Evolutionary conservation across 1,140 invertebrate genomes (phyloP).

Genomic region (Drosophila varians): DNA sequence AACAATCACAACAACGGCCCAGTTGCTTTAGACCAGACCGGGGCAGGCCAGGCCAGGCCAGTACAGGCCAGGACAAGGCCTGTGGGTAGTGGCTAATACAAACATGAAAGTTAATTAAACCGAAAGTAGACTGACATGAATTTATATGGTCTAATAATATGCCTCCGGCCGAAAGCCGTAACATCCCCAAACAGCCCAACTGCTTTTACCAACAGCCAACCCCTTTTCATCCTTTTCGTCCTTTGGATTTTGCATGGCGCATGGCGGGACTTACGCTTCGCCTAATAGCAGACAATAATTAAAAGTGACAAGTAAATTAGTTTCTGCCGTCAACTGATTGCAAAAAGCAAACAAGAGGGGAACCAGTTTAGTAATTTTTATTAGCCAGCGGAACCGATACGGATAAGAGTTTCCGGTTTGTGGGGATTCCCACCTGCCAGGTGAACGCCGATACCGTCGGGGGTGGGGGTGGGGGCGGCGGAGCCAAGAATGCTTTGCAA

Average conservation of each 20-base stretch:
- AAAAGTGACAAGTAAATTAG: slow-evolving; percentile 81
- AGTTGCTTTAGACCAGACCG: slow-evolving; percentile 7
- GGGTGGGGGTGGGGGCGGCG: too few relatives aligned
- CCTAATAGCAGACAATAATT: slow-evolving; percentile 72
- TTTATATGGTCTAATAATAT: slow-evolving; percentile 80
- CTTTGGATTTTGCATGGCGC: slow-evolving; percentile 17
- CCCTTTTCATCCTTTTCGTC: neutral
- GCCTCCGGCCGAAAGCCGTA: slow-evolving; percentile 41
- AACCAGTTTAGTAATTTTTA: slow-evolving; percentile 59
- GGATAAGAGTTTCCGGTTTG: slow-evolving; percentile 26
- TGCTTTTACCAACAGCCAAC: too few relatives aligned
- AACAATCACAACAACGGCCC: slow-evolving; percentile 34
- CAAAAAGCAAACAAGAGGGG: slow-evolving; percentile 9
- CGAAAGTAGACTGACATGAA: slow-evolving; percentile 78
- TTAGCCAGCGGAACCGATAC: slow-evolving; percentile 39
- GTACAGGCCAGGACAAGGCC: neutral
- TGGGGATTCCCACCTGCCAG: slow-evolving; percentile 36
- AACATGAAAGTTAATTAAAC: slow-evolving; percentile 82
- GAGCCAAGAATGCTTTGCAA: neutral
- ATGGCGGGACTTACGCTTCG: slow-evolving; percentile 50
- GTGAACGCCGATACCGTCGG: neutral
- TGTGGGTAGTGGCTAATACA: slow-evolving; percentile 56
- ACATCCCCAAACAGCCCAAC: slow-evolving; percentile 5
- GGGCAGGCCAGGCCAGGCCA: slow-evolving; percentile 6
- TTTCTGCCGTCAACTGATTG: slow-evolving; percentile 49